Evolutionary conservation across 2,797 vertebrate genomes (phyloP).

Genomic region (Eidolon dupreanum): DNA sequence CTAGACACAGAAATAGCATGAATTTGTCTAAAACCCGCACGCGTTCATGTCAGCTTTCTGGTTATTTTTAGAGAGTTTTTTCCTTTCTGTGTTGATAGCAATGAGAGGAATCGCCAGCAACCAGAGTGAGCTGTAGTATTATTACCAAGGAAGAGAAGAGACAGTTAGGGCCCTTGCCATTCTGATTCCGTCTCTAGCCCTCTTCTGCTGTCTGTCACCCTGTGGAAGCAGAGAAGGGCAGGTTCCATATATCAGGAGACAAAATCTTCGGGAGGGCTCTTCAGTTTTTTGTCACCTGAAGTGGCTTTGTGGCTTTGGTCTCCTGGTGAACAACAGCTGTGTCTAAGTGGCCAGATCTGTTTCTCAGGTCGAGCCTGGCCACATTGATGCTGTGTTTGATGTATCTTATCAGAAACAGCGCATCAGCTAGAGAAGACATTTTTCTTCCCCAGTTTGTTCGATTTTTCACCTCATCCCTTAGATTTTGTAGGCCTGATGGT

Average conservation of each 20-base stretch:
- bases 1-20: not conserved
- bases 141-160: not conserved
- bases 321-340: not conserved
- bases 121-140: not conserved
- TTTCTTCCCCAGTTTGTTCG: not conserved
- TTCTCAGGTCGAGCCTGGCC: not conserved
- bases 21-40: not conserved
- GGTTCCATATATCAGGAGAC: too few relatives aligned
- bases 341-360: not conserved
- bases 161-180: not conserved
- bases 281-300: not conserved
- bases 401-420: not conserved
- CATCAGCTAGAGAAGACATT: not conserved
- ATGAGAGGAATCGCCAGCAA: not conserved
- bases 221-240: rapidly evolving
- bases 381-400: not conserved
- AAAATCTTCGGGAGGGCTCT: not conserved
- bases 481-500: not conserved
- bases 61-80: not conserved
- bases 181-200: too few relatives aligned
- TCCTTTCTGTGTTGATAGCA: not conserved
- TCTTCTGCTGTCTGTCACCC: not conserved
- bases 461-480: not conserved
- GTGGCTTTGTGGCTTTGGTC: not conserved
- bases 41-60: not conserved